phyloP scores from a whole-genome alignment of 1,140 invertebrate species.

The Calosoma granatense region DNA sequence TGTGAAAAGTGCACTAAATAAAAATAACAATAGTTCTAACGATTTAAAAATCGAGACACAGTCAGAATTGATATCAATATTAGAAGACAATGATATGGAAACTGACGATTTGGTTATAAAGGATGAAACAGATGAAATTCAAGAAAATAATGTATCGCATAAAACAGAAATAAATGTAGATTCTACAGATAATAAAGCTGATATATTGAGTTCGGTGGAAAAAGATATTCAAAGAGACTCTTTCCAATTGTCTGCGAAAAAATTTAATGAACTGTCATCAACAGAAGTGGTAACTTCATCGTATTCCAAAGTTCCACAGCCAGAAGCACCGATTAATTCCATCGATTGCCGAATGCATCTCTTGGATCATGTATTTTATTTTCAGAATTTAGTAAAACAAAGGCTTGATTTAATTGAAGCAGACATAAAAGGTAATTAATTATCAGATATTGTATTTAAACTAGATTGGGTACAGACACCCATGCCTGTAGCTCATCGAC shows the following conservation, averaged over 20 bases:
- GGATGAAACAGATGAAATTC: neutral
- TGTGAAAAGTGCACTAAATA: too few relatives aligned
- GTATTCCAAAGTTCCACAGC: constrained; percentile 46
- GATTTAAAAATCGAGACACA: neutral
- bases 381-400: constrained; percentile 59
- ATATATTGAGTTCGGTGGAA: neutral
- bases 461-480: too few relatives aligned
- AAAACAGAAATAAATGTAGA: neutral
- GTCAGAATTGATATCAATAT: neutral
- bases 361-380: constrained; percentile 64
- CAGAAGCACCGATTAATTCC: constrained; percentile 70
- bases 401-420: constrained; percentile 64
- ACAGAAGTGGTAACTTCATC: neutral
- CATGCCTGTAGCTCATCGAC: too few relatives aligned
- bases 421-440: constrained; percentile 54
- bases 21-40: constrained; percentile 21
- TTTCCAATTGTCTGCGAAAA: neutral
- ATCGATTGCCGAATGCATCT: constrained; percentile 66
- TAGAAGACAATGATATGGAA: neutral
- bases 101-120: neutral
- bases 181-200: neutral
- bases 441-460: neutral
- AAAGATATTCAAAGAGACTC: neutral
- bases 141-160: neutral
- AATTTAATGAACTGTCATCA: too few relatives aligned